A percentile compares a stretch with the other conserved stretches of the same genome.
phyloP scores from a whole-genome alignment of 2,888 invertebrate genomes.

The Stenoptilia bipunctidactyla region DNA sequence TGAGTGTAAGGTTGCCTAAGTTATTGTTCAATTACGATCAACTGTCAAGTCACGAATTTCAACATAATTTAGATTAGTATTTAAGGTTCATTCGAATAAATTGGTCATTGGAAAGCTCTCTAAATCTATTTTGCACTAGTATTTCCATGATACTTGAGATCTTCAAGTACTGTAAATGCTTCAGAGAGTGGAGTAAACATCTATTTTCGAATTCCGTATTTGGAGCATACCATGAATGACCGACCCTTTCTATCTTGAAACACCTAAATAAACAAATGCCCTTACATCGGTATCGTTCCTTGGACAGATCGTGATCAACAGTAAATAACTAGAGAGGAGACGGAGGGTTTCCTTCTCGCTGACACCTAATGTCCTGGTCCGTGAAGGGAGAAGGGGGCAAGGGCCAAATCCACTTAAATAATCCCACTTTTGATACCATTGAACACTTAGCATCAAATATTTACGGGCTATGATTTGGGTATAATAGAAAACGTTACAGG shows the following conservation, averaged over 20 bases:
- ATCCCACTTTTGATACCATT: neutral
- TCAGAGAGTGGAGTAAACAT: too few species aligned
- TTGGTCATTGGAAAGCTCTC: too few species aligned
- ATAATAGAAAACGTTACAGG: neutral
- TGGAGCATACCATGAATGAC: neutral
- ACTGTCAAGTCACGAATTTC: too few species aligned
- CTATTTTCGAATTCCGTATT: too few species aligned
- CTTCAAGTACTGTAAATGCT: too few species aligned
- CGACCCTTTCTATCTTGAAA: constrained; percentile 3
- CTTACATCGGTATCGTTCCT: neutral
- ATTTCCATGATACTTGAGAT: too few species aligned
- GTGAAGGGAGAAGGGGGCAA: constrained; percentile 9
- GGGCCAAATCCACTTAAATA: neutral
- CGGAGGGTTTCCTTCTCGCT: constrained; percentile 56
- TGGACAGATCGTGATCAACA: constrained; percentile 49
- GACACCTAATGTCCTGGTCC: constrained; percentile 39
- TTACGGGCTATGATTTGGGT: neutral
- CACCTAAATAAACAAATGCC: constrained; percentile 4
- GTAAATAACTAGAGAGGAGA: constrained; percentile 55
- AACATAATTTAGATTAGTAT: too few species aligned
- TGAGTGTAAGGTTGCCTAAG: too few species aligned
- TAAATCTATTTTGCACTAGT: too few species aligned
- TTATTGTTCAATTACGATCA: too few species aligned
- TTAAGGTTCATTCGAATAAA: too few species aligned
- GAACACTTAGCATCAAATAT: neutral